Evolutionary conservation across 1,140 invertebrate genomes (phyloP), one percentile per base, ranked within the genome.

Genomic region (Diabrotica virgifera): DNA sequence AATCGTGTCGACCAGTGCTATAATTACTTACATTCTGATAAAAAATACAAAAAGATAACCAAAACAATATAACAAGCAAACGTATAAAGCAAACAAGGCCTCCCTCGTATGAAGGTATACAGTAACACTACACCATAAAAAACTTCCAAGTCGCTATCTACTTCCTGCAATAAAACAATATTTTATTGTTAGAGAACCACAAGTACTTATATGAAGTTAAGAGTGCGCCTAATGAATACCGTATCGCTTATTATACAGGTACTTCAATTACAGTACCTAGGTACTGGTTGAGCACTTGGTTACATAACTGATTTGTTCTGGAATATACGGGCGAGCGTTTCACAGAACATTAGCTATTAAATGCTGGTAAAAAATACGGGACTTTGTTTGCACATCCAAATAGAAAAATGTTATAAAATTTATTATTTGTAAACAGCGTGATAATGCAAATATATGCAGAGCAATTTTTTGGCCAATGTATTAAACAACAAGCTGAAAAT

Each of bases 81-180:
- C 24, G 24, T 4, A 24, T 24, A 24, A 24, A 24, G 24, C 24
- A 24, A 24, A 24, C 24, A 24, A 24, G 1, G 24, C 24, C 24
- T 24, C 24, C 24, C 24, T 24, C 24, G 24, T 24, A 24, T 24
- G 4, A 24, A 24, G 4, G 24, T 4, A 24, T 24, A 24, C 24
- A 24, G 24, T 24, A 24, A 24, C 24, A 24, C 24, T 24, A 24
- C 24, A 24, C 24, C 24, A 24, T 24, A 24, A 46, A n/a, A 46
- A 46, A 46, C 8, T 46, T 46, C 8, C 12, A 9, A 54, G 7
- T 13, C n/a, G 12, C 24, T 59, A 59, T 59, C 58, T 59, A 46
- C 58, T 59, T 59, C 58, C 58, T 59, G 58, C 50, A 46, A 59
- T 59, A 59, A 59, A 59, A 59, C n/a, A 46, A 59, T 59, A 59